Conservation (phyloP, 2,888 invertebrate species). For the Strigamia maritima region DNA sequence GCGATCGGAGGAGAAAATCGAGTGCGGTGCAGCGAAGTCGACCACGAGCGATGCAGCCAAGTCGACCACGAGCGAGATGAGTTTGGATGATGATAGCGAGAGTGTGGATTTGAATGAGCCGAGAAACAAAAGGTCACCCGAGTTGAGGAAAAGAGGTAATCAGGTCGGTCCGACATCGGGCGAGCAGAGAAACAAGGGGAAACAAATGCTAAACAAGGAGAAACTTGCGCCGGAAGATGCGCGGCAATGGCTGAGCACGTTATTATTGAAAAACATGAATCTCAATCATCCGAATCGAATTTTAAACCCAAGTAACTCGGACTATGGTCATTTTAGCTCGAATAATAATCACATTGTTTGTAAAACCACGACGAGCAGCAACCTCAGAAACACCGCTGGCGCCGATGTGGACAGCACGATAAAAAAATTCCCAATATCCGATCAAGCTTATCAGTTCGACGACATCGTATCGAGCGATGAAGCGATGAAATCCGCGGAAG, state of each 20-base stretch:
- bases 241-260: background rate
- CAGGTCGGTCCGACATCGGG: too few relatives aligned
- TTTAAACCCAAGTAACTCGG: background rate
- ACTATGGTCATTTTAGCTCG: background rate
- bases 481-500: background rate
- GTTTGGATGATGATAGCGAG: background rate
- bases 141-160: background rate
- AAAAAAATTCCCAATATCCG: background rate
- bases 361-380: background rate
- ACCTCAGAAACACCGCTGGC: background rate
- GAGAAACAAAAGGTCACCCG: background rate
- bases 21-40: background rate
- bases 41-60: background rate
- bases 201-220: background rate
- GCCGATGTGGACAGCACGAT: background rate
- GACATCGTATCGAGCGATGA: background rate
- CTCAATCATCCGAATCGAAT: background rate
- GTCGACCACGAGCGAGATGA: background rate
- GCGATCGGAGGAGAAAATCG: background rate
- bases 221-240: background rate
- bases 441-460: background rate
- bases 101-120: background rate
- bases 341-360: background rate
- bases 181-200: background rate
- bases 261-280: background rate